phyloP scores from a whole-genome alignment of 2,797 vertebrate species.

The Lepidocolaptes lacrymiger region DNA sequence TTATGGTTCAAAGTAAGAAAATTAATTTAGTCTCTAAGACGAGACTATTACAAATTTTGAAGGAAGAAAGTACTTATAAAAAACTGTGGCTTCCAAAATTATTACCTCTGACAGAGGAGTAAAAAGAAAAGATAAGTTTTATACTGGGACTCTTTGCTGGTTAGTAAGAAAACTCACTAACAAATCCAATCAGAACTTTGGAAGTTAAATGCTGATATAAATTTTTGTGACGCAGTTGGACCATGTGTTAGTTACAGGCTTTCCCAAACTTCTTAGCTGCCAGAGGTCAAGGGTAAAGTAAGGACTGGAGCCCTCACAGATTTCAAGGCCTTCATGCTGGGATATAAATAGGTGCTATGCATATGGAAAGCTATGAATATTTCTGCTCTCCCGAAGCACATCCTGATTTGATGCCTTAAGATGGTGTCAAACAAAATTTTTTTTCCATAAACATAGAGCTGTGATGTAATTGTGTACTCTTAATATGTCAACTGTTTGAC shows the following conservation, averaged over 20 bases:
- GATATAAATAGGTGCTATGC: conserved; percentile 32
- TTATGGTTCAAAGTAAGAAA: not conserved
- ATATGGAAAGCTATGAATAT: conserved; percentile 7
- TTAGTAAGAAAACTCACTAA: not conserved
- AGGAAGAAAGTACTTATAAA: not conserved
- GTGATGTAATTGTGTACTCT: not conserved
- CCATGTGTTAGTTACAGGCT: not conserved
- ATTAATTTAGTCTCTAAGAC: not conserved
- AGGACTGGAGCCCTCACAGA: not conserved
- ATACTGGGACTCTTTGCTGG: not conserved
- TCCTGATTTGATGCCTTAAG: conserved; percentile 36
- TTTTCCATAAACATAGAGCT: conserved; percentile 53
- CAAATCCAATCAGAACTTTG: not conserved
- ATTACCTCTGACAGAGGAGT: not conserved
- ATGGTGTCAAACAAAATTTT: conserved; percentile 20
- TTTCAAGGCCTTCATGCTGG: not conserved
- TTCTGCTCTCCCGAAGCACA: not conserved
- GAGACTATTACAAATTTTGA: not conserved
- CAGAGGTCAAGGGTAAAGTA: not conserved
- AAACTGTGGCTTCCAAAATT: not conserved
- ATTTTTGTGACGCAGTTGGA: not conserved
- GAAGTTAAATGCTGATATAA: not conserved
- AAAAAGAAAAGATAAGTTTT: not conserved
- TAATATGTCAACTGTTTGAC: not conserved
- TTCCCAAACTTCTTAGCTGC: not conserved